Evolutionary conservation across 2,797 vertebrate species (phyloP), one percentile per base, ranked within the genome.

Genomic region (Liparis tanakae): DNA sequence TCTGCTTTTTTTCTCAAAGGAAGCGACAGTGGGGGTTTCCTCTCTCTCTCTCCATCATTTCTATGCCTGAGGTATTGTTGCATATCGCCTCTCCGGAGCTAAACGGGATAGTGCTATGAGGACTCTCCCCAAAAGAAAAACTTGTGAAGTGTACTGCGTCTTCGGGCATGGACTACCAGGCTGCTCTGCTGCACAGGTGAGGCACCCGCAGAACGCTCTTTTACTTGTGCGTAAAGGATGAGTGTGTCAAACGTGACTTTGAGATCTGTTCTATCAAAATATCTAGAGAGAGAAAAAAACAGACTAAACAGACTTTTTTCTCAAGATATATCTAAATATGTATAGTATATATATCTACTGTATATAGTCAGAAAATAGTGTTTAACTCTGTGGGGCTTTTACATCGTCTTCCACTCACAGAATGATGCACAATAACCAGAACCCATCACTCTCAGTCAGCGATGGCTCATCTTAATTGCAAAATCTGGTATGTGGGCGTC

Each of bases 131-230:
- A 89, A 94, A 91, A 94, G 90, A 77, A 91, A 91, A 87, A 91
- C 87, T 83, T 95, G 94, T 80, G 92, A 94, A 75, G 92, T 96
- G 90, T 96, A 91, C 92, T 94, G 91, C 86, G 84, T 96, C 82
- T 95, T 91, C 56, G 91, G 89, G 60, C 89, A 89, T 83, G 90
- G 87, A 84, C 80, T 43, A 65, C 41, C 88, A 62, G 80, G 83
- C 75, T 70, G 67, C 80, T 79, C 86, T 70, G 89, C 85, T 84
- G 84, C 84, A 87, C 92, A 94, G 94, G 95, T 96, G 92, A 89
- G 91, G 57, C 57, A 18, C n/a, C 70, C 17, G 30, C 59, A 20
- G 46, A 14, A n/a, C 17, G 67, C 50, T 12, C 46, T 59, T 72
- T 59, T 72, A 55, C 15, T 10, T 66, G 70, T 7, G 56, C 62